Conservation (phyloP, 2,797 vertebrate genomes). For the Sphenopsis melanotis region DNA sequence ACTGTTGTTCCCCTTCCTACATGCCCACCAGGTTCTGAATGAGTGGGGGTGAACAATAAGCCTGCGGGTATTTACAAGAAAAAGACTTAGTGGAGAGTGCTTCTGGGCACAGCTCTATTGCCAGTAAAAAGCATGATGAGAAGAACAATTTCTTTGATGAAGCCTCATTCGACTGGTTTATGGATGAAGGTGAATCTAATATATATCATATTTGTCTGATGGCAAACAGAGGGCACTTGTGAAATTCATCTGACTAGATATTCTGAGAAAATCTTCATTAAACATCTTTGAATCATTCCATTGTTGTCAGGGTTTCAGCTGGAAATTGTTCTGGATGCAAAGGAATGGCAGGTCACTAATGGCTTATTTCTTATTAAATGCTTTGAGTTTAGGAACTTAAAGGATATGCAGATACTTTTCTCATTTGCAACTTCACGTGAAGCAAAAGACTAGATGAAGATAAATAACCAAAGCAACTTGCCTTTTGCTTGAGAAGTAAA, state of each 20-base stretch:
- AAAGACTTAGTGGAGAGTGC: constrained; percentile 11
- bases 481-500: background rate
- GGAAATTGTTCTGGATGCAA: constrained; percentile 15
- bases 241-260: constrained; percentile 29
- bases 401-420: background rate
- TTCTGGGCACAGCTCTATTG: constrained; percentile 37
- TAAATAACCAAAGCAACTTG: background rate
- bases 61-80: constrained; percentile 44
- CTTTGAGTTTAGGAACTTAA: background rate
- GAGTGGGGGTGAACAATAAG: background rate
- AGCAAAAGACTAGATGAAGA: background rate
- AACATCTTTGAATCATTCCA: constrained; percentile 20
- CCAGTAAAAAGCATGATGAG: constrained; percentile 54
- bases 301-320: constrained; percentile 29
- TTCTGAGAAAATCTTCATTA: constrained; percentile 20
- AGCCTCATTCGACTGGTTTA: background rate
- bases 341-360: background rate
- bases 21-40: background rate
- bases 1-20: background rate
- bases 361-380: constrained; percentile 12
- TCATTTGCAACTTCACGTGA: background rate
- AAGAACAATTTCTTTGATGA: constrained; percentile 48
- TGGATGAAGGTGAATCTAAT: constrained; percentile 35
- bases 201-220: constrained; percentile 24
- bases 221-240: constrained; percentile 30